Percentiles rank a stretch among this genome's conserved stretches.
Conservation (phyloP, 2,113 vertebrate species). For the Maccullochella peelii region DNA sequence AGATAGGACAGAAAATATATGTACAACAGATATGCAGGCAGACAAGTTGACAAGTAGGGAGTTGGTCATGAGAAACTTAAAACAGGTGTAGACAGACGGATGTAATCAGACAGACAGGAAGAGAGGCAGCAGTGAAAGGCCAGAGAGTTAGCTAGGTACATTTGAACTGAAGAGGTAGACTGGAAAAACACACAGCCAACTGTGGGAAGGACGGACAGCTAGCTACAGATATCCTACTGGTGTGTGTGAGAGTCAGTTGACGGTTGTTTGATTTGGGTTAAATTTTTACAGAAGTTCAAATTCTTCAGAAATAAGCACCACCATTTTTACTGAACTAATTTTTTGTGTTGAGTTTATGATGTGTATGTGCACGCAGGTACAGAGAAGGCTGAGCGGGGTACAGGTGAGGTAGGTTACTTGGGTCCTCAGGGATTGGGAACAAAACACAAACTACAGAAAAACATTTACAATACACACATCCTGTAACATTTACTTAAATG, state of each 20-base stretch:
- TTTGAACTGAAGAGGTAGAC: slow-evolving; percentile 64
- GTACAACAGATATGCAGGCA: slow-evolving; percentile 51
- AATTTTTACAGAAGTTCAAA: background rate
- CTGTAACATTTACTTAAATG: slow-evolving; percentile 31
- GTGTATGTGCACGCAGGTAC: slow-evolving; percentile 3
- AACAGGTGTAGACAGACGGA: background rate
- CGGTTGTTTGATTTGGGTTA: background rate
- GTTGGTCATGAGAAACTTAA: slow-evolving; percentile 10
- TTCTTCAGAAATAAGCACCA: slow-evolving; percentile 15
- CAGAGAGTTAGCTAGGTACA: slow-evolving; percentile 11
- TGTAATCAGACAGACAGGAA: background rate
- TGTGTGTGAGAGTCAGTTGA: background rate
- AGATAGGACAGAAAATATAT: slow-evolving; percentile 40
- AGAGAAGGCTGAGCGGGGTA: slow-evolving; percentile 58
- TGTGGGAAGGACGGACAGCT: slow-evolving; percentile 7
- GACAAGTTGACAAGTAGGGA: background rate
- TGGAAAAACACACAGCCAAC: slow-evolving; percentile 2
- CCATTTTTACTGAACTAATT: background rate
- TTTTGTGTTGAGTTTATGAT: background rate
- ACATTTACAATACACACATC: slow-evolving; percentile 32
- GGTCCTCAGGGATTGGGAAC: slow-evolving; percentile 23
- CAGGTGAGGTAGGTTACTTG: slow-evolving; percentile 74
- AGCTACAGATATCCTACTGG: slow-evolving; percentile 5
- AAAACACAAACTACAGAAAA: slow-evolving; percentile 29
- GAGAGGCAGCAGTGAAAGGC: slow-evolving; percentile 48